Conservation (phyloP, 2,797 vertebrate genomes). For the Enteromius argenteus region DNA sequence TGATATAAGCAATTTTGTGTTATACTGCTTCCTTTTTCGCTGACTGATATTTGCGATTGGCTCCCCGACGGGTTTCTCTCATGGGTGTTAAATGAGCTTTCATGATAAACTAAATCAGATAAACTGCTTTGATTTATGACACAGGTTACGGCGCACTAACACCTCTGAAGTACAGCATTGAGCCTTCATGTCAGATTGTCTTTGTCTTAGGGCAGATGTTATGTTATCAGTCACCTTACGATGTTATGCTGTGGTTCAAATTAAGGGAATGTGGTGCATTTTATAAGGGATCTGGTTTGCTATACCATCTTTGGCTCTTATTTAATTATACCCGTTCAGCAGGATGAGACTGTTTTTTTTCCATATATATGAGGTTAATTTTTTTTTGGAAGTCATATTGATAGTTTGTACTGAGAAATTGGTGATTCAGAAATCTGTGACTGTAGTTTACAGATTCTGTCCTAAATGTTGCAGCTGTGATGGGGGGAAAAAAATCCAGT, state of each 20-base stretch:
- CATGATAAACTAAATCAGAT: slow-evolving; percentile 29
- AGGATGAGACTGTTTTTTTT: not conserved
- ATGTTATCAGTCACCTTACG: not conserved
- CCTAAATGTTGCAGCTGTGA: not conserved
- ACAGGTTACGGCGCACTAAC: slow-evolving; percentile 32
- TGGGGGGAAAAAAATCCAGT: not conserved
- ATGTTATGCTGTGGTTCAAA: slow-evolving; percentile 17
- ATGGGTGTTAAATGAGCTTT: slow-evolving; percentile 19
- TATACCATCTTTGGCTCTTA: not conserved
- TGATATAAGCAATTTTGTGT: slow-evolving; percentile 46
- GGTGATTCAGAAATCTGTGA: not conserved
- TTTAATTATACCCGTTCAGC: not conserved
- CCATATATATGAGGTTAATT: not conserved
- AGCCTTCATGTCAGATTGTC: slow-evolving; percentile 20
- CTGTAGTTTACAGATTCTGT: slow-evolving; percentile 13
- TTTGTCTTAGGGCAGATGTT: slow-evolving; percentile 3
- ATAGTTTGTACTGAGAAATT: slow-evolving; percentile 1
- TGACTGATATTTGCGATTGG: slow-evolving; percentile 35
- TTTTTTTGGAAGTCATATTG: not conserved
- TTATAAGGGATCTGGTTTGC: slow-evolving; percentile 7
- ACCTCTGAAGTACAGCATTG: slow-evolving; percentile 13
- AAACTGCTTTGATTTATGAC: slow-evolving; percentile 39
- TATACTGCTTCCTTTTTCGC: slow-evolving; percentile 27
- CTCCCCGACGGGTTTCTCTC: slow-evolving; percentile 27
- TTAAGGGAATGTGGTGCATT: slow-evolving; percentile 8